Percentiles rank a stretch among this genome's conserved stretches.
Conservation (phyloP, 2,113 vertebrate species). For the Archilochus colubris region DNA sequence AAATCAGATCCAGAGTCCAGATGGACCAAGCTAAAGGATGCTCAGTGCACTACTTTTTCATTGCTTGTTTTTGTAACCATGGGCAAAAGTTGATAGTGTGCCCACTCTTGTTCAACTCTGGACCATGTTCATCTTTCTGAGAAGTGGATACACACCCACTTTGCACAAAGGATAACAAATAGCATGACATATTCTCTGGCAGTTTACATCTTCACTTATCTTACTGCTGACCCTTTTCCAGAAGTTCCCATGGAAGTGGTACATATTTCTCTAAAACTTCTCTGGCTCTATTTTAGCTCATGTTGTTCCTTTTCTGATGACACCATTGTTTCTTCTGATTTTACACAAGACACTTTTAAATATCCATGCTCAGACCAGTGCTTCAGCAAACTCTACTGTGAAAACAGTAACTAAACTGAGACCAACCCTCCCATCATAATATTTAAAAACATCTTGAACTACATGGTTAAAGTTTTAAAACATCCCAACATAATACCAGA, state of each 20-base stretch:
- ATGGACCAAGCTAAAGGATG: not conserved
- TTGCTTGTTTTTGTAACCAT: not conserved
- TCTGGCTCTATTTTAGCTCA: constrained; percentile 22
- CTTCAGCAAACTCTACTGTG: not conserved
- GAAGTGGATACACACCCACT: not conserved
- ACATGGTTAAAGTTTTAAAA: not conserved
- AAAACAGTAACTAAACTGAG: not conserved
- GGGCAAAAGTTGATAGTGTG: not conserved
- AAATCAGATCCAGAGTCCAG: not conserved
- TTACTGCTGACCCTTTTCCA: constrained; percentile 9
- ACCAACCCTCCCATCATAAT: not conserved
- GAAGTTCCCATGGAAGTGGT: not conserved
- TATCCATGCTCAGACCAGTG: not conserved
- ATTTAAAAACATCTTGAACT: not conserved
- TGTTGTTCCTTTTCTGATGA: not conserved
- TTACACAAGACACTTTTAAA: not conserved
- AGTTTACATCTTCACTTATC: constrained; percentile 20
- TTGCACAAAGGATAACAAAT: constrained; percentile 2
- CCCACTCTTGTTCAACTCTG: not conserved
- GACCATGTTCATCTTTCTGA: not conserved
- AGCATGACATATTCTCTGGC: not conserved
- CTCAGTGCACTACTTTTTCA: not conserved
- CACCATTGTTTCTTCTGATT: not conserved
- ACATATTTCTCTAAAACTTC: not conserved
- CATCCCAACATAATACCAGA: not conserved